Evolutionary conservation across 2,888 invertebrate genomes (phyloP), one percentile per base, ranked within the genome.

Genomic region (Pedicia rivosa): DNA sequence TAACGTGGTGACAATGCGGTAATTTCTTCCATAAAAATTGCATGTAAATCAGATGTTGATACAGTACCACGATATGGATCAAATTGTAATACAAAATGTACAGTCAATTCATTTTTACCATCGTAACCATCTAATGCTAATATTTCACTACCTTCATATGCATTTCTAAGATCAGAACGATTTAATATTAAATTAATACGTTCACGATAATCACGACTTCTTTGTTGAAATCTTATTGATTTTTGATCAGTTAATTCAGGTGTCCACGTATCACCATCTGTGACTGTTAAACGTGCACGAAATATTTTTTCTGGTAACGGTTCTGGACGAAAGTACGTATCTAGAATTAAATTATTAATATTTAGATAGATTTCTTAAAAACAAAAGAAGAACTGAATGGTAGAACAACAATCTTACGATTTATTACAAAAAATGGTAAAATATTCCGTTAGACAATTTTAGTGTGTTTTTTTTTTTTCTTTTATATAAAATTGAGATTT

Each of bases 61-160:
- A 83, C 75, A 2, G 71, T 64, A 10, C 72, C 74, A 46, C 72
- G 69, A 42, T 78, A 73, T 1, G 84, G 81, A 61, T 88, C 83
- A 50, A 90, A 83, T 37, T 78, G 76, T 37, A 88, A 68, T 53
- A 86, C 84, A 54, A 90, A 88, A 53, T 87, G 84, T 1, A 90
- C 79, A 33, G 80, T 72, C 36, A 84, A 65, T 42, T 82, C 80
- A 39, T 56, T 56, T 39, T 75, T 70, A 26, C 70, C 72, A 49
- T 77, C 77, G 38, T 67, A 65, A 20, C 80, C 84, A 57, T 88
- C 87, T 36, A 88, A 67, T 15, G 87, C 87, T 36, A 88, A 65
- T 39, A 87, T 75, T 54, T 88, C 87, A 19, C 79, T 75, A 15
- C 76, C 72, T 42, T 80, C 68, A 55, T 82, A 88, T 39, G 82